Evolutionary conservation across 2,113 vertebrate species (phyloP), one percentile per base, ranked within the genome.

Genomic region (Nymphicus hollandicus): DNA sequence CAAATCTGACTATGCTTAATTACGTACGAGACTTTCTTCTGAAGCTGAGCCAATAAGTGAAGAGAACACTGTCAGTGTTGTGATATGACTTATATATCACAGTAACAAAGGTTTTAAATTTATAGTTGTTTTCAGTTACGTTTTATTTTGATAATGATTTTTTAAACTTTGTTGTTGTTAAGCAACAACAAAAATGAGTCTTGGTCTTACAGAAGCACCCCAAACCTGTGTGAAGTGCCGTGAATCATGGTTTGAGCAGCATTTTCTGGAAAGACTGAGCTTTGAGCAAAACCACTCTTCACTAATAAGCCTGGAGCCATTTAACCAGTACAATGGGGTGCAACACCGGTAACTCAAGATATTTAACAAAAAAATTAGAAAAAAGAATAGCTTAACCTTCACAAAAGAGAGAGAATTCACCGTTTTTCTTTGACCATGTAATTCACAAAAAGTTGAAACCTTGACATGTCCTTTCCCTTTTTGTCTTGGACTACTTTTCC

Each of bases 401-500:
- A 6, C 5, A 61, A 56, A 56, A 69, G 2, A 18, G 9, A 50
- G 1, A 8, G 8, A 68, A 47, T 46, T 23, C 19, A 43, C 6
- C 11, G 4, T 50, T 81, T 77, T 73, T 56, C 16, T 72, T 6
- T 43, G 0, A 47, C 15, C 5, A 31, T 1, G 0, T 43, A 50
- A 4, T 28, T 68, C 13, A 20, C 17, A 64, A 66, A 63, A 80
- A 43, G 1, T 17, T 46, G 22, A 68, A 91, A 64, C 1, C 2
- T 71, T 68, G 5, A 1, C 8, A 18, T 11, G 9, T 27, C 4
- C 9, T 60, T 86, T 86, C 5, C 25, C 4, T 56, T 25, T 66
- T 6, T 10, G 28, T 3, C 3, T 44, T 37, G n/a, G 10, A 4
- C 14, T 86, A 7, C 11, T 65, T 72, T 78, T 17, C 7, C 3